A percentile compares a stretch with the other conserved stretches of the same genome.
Evolutionary conservation across 1,140 invertebrate species (phyloP).

Genomic region (Copidosoma floridanum): DNA sequence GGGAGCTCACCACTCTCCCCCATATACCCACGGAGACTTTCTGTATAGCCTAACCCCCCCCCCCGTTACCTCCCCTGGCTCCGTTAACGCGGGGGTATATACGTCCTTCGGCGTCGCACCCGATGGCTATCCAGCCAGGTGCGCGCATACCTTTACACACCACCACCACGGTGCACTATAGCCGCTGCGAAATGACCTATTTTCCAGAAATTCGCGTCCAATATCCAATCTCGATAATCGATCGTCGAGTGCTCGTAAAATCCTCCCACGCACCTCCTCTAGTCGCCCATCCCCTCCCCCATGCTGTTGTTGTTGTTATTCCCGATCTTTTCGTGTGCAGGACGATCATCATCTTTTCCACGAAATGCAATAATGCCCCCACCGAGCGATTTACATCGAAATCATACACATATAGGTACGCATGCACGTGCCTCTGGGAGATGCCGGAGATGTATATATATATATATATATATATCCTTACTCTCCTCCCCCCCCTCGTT

Average conservation of each 20-base stretch:
- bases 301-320: no score
- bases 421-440: no score
- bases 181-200: conserved; percentile 23
- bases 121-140: neutral
- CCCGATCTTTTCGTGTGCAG: neutral
- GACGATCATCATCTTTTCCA: conserved; percentile 14
- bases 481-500: no score
- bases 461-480: no score
- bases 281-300: no score
- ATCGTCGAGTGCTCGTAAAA: conserved; percentile 19
- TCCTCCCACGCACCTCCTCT: no score
- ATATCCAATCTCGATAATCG: conserved; percentile 27
- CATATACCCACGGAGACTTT: neutral
- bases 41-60: no score
- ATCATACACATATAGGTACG: no score
- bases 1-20: neutral
- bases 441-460: no score
- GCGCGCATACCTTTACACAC: neutral
- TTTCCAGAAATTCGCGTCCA: conserved; percentile 22
- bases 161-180: neutral
- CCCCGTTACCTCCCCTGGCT: no score
- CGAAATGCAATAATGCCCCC: conserved; percentile 15
- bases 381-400: conserved; percentile 10
- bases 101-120: neutral
- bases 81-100: no score